Evolutionary conservation across 2,888 invertebrate species (phyloP).

Genomic region (Xylophagus ater): DNA sequence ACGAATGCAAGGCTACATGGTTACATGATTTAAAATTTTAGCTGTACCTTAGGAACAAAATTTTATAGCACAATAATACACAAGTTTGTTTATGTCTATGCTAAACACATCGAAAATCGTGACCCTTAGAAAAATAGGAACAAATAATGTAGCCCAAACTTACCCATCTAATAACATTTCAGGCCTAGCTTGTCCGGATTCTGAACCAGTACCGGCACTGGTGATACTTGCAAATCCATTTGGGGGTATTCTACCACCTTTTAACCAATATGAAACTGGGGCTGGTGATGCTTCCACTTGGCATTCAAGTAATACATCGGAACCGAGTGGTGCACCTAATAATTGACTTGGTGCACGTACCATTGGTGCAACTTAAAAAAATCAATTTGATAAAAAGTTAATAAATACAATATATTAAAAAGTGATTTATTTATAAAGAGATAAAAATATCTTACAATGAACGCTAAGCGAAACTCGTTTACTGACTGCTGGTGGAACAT

Average conservation of each 20-base stretch:
- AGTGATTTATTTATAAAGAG: background rate
- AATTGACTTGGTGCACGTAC: constrained; percentile 84
- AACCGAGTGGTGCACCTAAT: constrained; percentile 74
- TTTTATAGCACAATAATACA: too few species aligned
- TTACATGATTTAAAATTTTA: too few species aligned
- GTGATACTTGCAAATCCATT: constrained; percentile 26
- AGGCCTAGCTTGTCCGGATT: constrained; percentile 36
- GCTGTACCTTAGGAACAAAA: too few species aligned
- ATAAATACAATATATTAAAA: background rate
- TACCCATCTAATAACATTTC: constrained; percentile 79
- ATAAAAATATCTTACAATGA: constrained; percentile 61
- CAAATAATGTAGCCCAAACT: constrained; percentile 33
- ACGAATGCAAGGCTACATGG: too few species aligned
- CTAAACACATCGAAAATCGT: background rate
- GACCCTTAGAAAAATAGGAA: background rate
- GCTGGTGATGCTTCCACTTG: constrained; percentile 77
- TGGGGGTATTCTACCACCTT: constrained; percentile 34
- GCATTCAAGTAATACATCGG: constrained; percentile 76
- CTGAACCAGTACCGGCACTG: constrained; percentile 23
- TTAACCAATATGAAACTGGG: constrained; percentile 40
- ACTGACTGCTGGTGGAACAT: constrained; percentile 83
- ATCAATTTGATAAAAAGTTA: constrained; percentile 6
- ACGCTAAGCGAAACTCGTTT: constrained; percentile 78
- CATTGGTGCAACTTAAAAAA: constrained; percentile 65
- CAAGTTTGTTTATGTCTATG: too few species aligned